phyloP scores from a whole-genome alignment of 2,797 vertebrate genomes.

The Ibycter americanus region DNA sequence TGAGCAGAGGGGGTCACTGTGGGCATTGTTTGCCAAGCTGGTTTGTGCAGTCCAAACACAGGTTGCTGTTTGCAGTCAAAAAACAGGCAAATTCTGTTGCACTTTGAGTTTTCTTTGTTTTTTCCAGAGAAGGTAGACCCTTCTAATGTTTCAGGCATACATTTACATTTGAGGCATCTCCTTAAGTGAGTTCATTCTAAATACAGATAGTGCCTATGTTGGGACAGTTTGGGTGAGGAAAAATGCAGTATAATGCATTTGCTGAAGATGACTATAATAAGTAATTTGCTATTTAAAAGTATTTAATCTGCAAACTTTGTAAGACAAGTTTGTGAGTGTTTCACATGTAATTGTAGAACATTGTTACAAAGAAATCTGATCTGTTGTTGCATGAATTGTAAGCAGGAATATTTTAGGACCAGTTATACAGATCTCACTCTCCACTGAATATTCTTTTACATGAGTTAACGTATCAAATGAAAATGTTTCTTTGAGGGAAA shows the following conservation, averaged over 20 bases:
- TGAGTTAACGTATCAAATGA: background rate
- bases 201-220: background rate
- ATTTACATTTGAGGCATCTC: background rate
- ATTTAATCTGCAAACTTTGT: background rate
- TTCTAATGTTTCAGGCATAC: background rate
- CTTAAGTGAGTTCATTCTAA: background rate
- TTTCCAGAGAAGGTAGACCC: background rate
- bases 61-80: background rate
- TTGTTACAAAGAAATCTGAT: background rate
- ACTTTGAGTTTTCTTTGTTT: background rate
- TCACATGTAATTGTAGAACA: background rate
- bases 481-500: background rate
- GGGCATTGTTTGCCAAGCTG: background rate
- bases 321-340: background rate
- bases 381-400: background rate
- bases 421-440: background rate
- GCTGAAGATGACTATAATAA: background rate
- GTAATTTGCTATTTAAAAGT: background rate
- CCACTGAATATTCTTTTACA: background rate
- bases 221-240: background rate
- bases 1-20: background rate
- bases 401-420: background rate
- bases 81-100: background rate
- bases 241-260: background rate
- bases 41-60: background rate